A percentile compares a stretch with the other conserved stretches of the same genome.
Evolutionary conservation across 2,113 vertebrate genomes (phyloP).

Genomic region (Brienomyrus longianalis): DNA sequence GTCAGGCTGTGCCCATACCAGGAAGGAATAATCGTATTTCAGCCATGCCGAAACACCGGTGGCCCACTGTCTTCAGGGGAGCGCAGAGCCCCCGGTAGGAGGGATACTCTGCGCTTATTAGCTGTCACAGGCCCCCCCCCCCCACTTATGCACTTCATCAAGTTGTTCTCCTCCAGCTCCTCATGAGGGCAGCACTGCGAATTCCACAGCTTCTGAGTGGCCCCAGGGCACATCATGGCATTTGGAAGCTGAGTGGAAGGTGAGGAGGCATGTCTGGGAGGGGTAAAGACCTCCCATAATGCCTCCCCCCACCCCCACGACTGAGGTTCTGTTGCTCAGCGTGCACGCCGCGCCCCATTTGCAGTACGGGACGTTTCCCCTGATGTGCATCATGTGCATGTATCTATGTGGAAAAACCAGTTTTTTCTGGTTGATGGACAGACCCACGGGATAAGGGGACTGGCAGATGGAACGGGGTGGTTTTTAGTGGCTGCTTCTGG

Average conservation of each 20-base stretch:
- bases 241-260: background rate
- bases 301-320: background rate
- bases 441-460: background rate
- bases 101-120: slow-evolving; percentile 51
- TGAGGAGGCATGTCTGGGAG: background rate
- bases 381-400: background rate
- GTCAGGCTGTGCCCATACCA: slow-evolving; percentile 36
- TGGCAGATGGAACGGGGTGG: background rate
- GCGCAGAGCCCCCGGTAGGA: slow-evolving; percentile 54
- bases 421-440: background rate
- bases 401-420: background rate
- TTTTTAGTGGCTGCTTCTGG: background rate
- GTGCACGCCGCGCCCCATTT: background rate
- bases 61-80: slow-evolving; percentile 42
- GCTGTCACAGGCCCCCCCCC: slow-evolving; percentile 45
- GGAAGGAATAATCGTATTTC: slow-evolving; percentile 61
- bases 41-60: slow-evolving; percentile 55
- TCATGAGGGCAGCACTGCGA: background rate
- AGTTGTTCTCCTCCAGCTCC: background rate
- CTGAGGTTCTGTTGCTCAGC: background rate
- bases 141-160: background rate
- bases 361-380: background rate
- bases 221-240: background rate
- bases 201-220: too few species aligned
- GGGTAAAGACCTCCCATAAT: background rate